These are phyloP conservation scores for Helicolenus hilgendorfi DNA, from an alignment of 2,797 vertebrate species.

Conservation along the genomic window DNA sequence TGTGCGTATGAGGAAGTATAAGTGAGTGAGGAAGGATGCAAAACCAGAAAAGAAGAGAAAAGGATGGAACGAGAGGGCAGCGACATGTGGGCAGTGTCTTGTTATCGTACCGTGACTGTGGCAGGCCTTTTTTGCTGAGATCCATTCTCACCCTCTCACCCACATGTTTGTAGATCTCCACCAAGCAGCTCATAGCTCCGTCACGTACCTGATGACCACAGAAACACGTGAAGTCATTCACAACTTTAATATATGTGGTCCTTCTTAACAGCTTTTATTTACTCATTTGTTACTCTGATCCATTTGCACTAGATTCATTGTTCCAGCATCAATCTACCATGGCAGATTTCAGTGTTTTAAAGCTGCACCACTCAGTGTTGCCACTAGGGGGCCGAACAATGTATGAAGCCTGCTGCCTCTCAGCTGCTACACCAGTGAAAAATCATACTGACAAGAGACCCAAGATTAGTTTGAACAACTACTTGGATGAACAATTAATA, in stretches of 20 bases:
- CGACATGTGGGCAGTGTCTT: neutral
- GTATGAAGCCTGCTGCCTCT: neutral
- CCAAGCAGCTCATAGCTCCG: conserved; percentile 96
- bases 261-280: neutral
- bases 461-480: neutral
- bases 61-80: neutral
- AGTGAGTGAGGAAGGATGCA: neutral
- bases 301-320: neutral
- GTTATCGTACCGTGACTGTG: conserved; percentile 94
- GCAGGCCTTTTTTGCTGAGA: conserved; percentile 98
- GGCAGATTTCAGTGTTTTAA: neutral
- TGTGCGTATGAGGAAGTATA: neutral
- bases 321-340: neutral
- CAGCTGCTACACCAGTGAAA: neutral
- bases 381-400: conserved; percentile 31
- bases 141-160: conserved; percentile 98
- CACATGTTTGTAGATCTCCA: conserved; percentile 99
- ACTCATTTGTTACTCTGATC: neutral
- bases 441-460: neutral
- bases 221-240: neutral
- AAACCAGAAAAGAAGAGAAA: neutral
- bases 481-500: neutral
- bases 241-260: neutral
- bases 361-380: neutral
- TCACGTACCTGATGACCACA: conserved; percentile 93